phyloP scores from a whole-genome alignment of 2,797 vertebrate genomes.

The Anas capensis region DNA sequence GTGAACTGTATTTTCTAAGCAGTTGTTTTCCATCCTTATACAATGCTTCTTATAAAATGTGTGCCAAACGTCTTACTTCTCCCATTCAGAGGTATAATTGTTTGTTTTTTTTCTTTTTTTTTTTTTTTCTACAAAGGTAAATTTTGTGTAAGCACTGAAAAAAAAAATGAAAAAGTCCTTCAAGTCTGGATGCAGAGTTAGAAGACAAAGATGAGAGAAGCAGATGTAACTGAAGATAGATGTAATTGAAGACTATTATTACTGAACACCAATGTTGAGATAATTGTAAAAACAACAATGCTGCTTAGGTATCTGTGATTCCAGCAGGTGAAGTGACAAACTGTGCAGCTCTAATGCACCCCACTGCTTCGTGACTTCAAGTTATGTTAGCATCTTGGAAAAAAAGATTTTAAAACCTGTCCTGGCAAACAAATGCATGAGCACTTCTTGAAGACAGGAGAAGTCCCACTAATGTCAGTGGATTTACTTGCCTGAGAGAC shows the following conservation, averaged over 20 bases:
- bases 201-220: neutral
- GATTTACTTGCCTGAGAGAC: constrained; percentile 9
- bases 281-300: neutral
- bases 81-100: neutral
- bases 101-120: neutral
- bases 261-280: neutral
- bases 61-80: neutral
- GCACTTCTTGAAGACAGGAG: neutral
- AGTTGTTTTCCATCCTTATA: neutral
- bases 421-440: neutral
- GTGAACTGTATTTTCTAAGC: neutral
- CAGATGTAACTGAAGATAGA: neutral
- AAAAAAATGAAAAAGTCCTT: neutral
- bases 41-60: neutral
- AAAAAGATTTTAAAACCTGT: neutral
- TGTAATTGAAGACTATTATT: neutral
- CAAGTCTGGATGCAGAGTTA: neutral
- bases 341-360: neutral
- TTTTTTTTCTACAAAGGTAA: neutral
- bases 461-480: neutral
- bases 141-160: neutral
- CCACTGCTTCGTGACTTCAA: neutral
- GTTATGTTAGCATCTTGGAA: neutral
- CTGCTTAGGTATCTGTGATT: neutral
- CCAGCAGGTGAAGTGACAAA: neutral